phyloP scores from a whole-genome alignment of 2,888 invertebrate genomes.

The Leucozona laternaria region DNA sequence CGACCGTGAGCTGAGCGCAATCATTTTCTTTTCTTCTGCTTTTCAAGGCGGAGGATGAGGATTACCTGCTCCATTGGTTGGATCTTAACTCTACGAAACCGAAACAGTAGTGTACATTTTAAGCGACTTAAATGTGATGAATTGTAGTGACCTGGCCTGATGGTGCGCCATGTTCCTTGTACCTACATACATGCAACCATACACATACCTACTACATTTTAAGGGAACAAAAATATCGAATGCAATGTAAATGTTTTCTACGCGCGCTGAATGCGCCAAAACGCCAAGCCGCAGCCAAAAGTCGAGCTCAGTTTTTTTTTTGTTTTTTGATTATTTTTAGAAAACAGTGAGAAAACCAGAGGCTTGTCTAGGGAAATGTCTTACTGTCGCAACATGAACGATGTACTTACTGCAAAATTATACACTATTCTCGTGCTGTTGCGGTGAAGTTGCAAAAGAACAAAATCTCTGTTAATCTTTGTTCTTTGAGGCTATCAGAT shows the following conservation, averaged over 20 bases:
- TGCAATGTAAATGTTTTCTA: slow-evolving; percentile 50
- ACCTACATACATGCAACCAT: background rate
- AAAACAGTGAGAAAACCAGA: slow-evolving; percentile 49
- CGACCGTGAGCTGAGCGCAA: slow-evolving; percentile 74
- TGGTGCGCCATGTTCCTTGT: slow-evolving; percentile 48
- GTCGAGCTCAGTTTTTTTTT: background rate
- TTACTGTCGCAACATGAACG: slow-evolving; percentile 59
- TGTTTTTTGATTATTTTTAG: background rate
- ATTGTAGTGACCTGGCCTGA: slow-evolving; percentile 66
- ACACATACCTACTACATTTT: slow-evolving; percentile 56
- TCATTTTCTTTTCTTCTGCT: slow-evolving; percentile 52
- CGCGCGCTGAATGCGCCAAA: slow-evolving; percentile 45
- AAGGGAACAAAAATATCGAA: slow-evolving; percentile 48
- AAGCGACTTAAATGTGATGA: slow-evolving; percentile 75
- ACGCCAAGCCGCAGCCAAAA: background rate
- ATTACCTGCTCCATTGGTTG: slow-evolving; percentile 50
- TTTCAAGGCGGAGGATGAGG: slow-evolving; percentile 28
- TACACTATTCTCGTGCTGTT: slow-evolving; percentile 59
- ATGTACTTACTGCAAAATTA: slow-evolving; percentile 55
- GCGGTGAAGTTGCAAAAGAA: slow-evolving; percentile 71
- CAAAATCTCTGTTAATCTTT: slow-evolving; percentile 68
- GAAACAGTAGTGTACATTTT: slow-evolving; percentile 67
- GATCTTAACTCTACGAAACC: slow-evolving; percentile 47
- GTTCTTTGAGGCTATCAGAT: slow-evolving; percentile 72
- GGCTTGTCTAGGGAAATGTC: slow-evolving; percentile 47